Evolutionary conservation across 2,113 vertebrate species (phyloP).

Genomic region (Coregonus clupeaformis): DNA sequence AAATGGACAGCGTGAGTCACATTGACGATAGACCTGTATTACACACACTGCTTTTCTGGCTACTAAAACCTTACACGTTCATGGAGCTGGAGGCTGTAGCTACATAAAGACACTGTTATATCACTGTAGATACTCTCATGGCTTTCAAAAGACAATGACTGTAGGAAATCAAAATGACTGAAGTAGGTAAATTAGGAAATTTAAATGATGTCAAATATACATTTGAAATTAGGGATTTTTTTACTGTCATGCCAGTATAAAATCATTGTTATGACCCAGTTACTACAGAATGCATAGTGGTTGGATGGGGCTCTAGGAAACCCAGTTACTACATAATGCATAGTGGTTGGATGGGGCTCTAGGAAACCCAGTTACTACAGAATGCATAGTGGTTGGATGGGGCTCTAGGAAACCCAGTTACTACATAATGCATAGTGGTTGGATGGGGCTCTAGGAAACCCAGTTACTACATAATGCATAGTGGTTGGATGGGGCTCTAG

Average conservation of each 20-base stretch:
- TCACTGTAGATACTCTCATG: no score
- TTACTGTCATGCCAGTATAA: no score
- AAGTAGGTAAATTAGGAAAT: no score
- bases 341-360: not conserved
- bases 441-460: no score
- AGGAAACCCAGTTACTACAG: conserved; percentile 1
- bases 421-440: not conserved
- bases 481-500: not conserved
- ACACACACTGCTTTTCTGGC: not conserved
- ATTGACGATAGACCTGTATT: conserved; percentile 30
- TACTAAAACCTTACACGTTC: not conserved
- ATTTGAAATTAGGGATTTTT: no score
- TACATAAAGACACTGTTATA: no score
- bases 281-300: no score
- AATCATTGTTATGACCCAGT: no score
- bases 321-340: not conserved
- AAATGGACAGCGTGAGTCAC: conserved; percentile 62
- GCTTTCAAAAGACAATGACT: no score
- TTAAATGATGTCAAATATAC: no score
- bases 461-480: not conserved
- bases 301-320: not conserved
- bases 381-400: not conserved
- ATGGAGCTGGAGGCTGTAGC: not conserved
- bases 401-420: no score
- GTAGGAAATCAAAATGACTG: no score